phyloP scores from a whole-genome alignment of 1,140 invertebrate genomes.

The Teleopsis dalmanni region DNA sequence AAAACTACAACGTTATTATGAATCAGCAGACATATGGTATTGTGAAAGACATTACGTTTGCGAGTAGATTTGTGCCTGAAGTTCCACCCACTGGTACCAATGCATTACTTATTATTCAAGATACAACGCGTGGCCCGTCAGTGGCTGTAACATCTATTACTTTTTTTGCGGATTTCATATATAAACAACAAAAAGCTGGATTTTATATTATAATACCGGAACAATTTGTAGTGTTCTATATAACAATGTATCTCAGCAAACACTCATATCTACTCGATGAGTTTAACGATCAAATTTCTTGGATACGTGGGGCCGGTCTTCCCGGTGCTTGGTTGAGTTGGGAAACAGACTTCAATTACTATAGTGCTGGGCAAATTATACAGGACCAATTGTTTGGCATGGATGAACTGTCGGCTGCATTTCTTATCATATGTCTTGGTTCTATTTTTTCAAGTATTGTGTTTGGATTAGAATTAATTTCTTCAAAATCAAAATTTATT shows the following conservation, averaged over 20 bases:
- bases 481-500: too few relatives aligned
- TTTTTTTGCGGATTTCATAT: not conserved
- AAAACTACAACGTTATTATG: too few relatives aligned
- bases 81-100: too few relatives aligned
- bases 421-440: too few relatives aligned
- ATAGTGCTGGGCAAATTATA: too few relatives aligned
- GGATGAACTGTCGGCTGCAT: too few relatives aligned
- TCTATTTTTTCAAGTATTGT: too few relatives aligned
- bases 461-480: too few relatives aligned
- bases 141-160: not conserved
- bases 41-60: too few relatives aligned
- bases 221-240: not conserved
- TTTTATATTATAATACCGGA: not conserved
- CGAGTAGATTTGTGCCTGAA: not conserved
- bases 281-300: not conserved
- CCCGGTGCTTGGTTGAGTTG: not conserved
- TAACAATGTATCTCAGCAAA: not conserved
- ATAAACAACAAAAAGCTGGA: not conserved
- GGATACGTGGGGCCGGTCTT: constrained; percentile 1
- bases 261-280: not conserved
- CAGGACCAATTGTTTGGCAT: too few relatives aligned
- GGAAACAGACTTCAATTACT: too few relatives aligned
- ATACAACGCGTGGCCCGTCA: not conserved
- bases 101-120: not conserved
- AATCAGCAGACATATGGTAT: too few relatives aligned